Conservation (phyloP, 1,140 invertebrate genomes). For the Pseudomyrmex flavicornis region DNA sequence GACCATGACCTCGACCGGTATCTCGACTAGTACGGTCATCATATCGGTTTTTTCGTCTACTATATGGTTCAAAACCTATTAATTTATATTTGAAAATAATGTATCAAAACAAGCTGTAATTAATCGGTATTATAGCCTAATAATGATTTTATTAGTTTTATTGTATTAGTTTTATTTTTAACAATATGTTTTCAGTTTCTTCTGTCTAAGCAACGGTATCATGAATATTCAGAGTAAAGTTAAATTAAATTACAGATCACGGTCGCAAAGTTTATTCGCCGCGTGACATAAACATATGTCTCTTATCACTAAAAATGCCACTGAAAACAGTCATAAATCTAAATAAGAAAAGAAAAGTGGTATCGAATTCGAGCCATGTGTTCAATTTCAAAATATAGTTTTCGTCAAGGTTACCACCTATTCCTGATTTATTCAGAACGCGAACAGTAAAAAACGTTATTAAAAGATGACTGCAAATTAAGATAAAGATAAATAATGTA, state of each 20-base stretch:
- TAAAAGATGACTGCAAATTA: neutral
- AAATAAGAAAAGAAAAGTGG: neutral
- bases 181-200: no score
- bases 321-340: neutral
- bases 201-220: no score
- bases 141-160: no score
- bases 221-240: no score
- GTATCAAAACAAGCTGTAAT: neutral
- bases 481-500: neutral
- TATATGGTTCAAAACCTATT: slow-evolving; percentile 72
- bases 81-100: slow-evolving; percentile 75
- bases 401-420: neutral
- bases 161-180: no score
- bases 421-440: neutral
- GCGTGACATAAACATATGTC: slow-evolving; percentile 16
- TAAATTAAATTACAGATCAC: neutral
- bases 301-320: neutral
- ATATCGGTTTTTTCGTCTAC: no score
- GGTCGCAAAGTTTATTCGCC: neutral
- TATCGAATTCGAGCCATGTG: neutral
- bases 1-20: slow-evolving; percentile 85
- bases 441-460: neutral
- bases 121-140: neutral
- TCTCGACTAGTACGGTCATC: slow-evolving; percentile 64
- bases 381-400: neutral